Evolutionary conservation across 2,888 invertebrate genomes (phyloP), one percentile per base, ranked within the genome.

Genomic region (Zhengitettix transpicula): DNA sequence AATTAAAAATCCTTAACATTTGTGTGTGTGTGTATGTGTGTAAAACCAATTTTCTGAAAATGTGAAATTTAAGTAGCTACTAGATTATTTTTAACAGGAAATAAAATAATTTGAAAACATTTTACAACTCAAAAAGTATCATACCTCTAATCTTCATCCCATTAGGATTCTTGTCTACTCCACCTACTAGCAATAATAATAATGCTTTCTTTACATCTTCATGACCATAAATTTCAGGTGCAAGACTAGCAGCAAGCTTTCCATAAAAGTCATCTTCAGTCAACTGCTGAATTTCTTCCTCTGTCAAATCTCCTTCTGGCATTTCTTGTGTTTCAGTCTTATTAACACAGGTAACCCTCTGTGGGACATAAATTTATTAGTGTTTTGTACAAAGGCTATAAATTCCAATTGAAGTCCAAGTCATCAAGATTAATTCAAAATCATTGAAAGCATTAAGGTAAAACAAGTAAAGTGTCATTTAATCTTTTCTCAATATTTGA

Each of bases 221-320:
- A 69, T 97, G 94, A 0, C 99, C 99, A 71, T 94, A 99, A 69
- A 99, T 99, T 80, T 99, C 99, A 0, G 99, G 99, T 1, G 99
- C 98, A 65, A 99, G 83, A 62, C 94, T 95, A 61, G 81, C 78
- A 0, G 99, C 95, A 71, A 99, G 79, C 68, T 90, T 87, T 41
- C 89, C 85, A 72, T 99, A 99, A 71, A 97, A 87, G 71, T 97
- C 92, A 61, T 91, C 89, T 67, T 89, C 86, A 1, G 87, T 83
- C 44, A 95, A 73, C 69, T 85, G 81, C 1, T 81, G 77, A 40
- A 96, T 72, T 74, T 99, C 96, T 62, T 87, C 89, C 51, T 88
- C 84, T 0, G 89, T 88, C 54, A 97, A 76, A 53, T 87, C 85
- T 41, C 71, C 71, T 17, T 81, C 78, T 0, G 81, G 81, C 40